Base-by-base conservation (phyloP, 92 coral and sea anemone species). In the Desmophyllum pertusum region DNA sequence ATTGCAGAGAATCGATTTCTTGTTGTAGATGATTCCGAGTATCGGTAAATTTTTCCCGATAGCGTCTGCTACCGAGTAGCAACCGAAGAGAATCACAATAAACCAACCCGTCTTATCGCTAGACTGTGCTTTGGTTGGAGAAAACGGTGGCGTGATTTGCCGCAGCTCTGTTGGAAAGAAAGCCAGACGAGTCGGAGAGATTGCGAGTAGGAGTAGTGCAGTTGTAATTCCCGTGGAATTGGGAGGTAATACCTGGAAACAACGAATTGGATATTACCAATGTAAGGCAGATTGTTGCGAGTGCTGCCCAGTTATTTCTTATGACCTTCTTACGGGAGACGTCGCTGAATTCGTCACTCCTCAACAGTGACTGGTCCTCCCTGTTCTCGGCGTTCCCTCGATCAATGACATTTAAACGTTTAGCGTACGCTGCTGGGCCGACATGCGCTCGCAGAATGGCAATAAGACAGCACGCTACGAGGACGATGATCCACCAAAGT, bases 51-150 rank as follows among this genome's bases (percentile, higher is more conserved):
- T 92, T 66, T 92, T 94, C 11, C 98, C 98, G 62, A 94, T 81
- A 14, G 98, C 95, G 80, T 92, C 94, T 38, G 94, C 94, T 0
- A 92, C 95, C 6, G 98, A 94, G 78, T 71, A 94, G 52, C 95
- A 94, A 52, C 98, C 98, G 51, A 94, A 94, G 43, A 94, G 88
- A 63, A 94, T 77, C 0, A 94, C 98, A 29, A 94, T 73, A 80
- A 92, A 94, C 94, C 98, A 94, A 43, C 98, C 98, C 8, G 98
- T 94, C 80, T 90, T 88, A 74, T 94, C 95, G 79, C 95, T 88
- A 18, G 78, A 35, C 73, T 77, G 72, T 2, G 78, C 79, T 48
- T 74, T 81, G 46, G 92, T 81, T 9, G 88, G 29, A 3, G 89
- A 42, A 2, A 81, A 73, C n/a, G n/a, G 83, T 33, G 30, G 53